Evolutionary conservation across 2,113 vertebrate genomes (phyloP), one percentile per base, ranked within the genome.

Genomic region (Brachypteracias leptosomus): DNA sequence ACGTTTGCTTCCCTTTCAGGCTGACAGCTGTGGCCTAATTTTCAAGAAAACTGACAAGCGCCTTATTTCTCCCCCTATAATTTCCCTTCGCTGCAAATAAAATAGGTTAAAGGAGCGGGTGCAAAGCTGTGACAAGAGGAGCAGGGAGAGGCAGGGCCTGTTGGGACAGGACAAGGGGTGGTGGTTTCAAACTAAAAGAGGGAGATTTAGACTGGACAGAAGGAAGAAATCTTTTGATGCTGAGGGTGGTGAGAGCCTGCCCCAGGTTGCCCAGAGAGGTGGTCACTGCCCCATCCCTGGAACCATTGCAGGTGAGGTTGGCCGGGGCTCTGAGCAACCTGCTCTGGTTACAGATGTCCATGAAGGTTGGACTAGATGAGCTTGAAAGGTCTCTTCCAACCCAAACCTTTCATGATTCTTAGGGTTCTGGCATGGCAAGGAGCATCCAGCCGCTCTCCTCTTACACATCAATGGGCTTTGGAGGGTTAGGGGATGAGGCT

Each of bases 11-110:
- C 94, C 95, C 65, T 95, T 94, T 77, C 68, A 93, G 97, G 81
- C 95, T 97, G 97, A 97, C 97, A 98, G 98, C 98, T 98, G 97
- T 97, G 97, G 96, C 98, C 98, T 97, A 86, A 97, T 98, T 98
- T 96, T 96, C 97, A 97, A 93, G 97, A 85, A 96, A 95, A 82
- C 96, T 82, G 92, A 94, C 80, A 72, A 81, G 95, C 80, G 93
- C 93, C 97, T 98, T 95, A 96, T 95, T 97, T 97, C 95, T 91
- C 82, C 79, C 96, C 95, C 93, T 95, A 80, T 94, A 87, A 96
- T 97, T 96, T 96, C 90, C 94, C 96, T 95, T 96, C 18, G 28
- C 85, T 75, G 73, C 90, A 90, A 96, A 96, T 71, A 93, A 94
- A 87, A 59, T 87, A 95, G 94, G 94, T 95, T 90, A 89, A 93